Evolutionary conservation across 1,140 invertebrate genomes (phyloP).

Genomic region (Drosophila willistoni): DNA sequence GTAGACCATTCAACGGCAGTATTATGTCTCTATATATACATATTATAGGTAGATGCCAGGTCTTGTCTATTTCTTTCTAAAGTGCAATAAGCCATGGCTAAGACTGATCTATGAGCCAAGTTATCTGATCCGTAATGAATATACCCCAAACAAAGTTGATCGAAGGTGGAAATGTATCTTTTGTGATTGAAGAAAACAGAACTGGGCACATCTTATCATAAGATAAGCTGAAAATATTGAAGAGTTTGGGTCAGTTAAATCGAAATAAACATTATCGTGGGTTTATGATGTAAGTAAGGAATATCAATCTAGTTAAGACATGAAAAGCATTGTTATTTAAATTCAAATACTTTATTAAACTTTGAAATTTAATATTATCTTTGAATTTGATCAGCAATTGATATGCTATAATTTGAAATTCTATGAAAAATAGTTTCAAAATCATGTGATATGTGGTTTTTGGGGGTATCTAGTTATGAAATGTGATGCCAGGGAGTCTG

Average conservation of each 20-base stretch:
- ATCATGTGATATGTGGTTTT: not conserved
- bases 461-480: not conserved
- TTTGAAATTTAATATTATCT: not conserved
- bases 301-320: not conserved
- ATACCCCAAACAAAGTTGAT: not conserved
- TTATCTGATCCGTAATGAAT: constrained; percentile 12
- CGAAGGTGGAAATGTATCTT: not conserved
- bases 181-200: constrained; percentile 29
- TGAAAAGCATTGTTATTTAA: not conserved
- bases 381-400: not conserved
- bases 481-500: not conserved
- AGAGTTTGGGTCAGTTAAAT: constrained; percentile 4
- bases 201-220: constrained; percentile 18
- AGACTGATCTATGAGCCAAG: constrained; percentile 69
- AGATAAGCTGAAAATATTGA: constrained; percentile 41
- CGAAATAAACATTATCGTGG: constrained; percentile 1
- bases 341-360: not conserved
- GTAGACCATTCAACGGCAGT: constrained; percentile 71
- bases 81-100: constrained; percentile 70
- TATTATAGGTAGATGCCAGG: too few relatives aligned
- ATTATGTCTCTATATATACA: constrained; percentile 75
- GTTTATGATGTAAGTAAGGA: not conserved
- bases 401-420: not conserved
- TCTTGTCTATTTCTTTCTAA: constrained; percentile 26
- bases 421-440: not conserved